phyloP scores from a whole-genome alignment of 2,797 vertebrate genomes.

The Babyrousa celebensis region DNA sequence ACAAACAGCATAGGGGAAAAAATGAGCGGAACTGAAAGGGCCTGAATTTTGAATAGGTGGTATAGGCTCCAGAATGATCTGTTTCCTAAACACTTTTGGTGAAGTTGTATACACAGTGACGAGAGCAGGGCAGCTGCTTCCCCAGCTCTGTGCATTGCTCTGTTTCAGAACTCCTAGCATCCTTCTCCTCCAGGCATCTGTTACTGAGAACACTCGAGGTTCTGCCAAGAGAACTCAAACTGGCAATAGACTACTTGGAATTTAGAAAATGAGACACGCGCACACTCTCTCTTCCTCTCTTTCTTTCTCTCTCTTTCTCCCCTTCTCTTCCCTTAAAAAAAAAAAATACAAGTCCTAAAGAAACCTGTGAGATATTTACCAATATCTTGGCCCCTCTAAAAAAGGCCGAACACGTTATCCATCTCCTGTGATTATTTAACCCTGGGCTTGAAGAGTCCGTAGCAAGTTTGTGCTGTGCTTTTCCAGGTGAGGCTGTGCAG shows the following conservation, averaged over 20 bases:
- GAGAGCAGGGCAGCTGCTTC: constrained; percentile 85
- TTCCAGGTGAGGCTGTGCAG: background rate
- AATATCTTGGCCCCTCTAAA: background rate
- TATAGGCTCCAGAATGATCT: constrained; percentile 71
- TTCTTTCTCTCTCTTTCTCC: no score
- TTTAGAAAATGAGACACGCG: constrained; percentile 62
- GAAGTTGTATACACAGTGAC: constrained; percentile 80
- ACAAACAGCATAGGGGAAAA: constrained; percentile 66
- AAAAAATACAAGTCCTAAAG: background rate
- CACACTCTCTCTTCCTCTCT: background rate
- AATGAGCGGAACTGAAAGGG: constrained; percentile 60
- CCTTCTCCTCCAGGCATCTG: constrained; percentile 80
- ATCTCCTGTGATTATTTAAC: background rate
- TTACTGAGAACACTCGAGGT: constrained; percentile 73
- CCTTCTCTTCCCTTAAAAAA: no score
- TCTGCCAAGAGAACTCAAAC: constrained; percentile 83
- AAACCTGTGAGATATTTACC: background rate
- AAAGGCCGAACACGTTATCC: background rate
- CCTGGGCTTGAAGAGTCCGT: background rate
- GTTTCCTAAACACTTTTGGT: constrained; percentile 79
- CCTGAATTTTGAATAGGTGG: constrained; percentile 76
- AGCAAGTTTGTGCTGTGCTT: background rate
- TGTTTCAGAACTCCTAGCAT: constrained; percentile 76
- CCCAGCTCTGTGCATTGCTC: constrained; percentile 83
- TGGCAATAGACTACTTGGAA: constrained; percentile 82